Percentiles rank a stretch among this genome's conserved stretches.
These are phyloP conservation scores for Muscicapa striata DNA, from an alignment of 2,797 vertebrate species.

Conservation along the genomic window DNA sequence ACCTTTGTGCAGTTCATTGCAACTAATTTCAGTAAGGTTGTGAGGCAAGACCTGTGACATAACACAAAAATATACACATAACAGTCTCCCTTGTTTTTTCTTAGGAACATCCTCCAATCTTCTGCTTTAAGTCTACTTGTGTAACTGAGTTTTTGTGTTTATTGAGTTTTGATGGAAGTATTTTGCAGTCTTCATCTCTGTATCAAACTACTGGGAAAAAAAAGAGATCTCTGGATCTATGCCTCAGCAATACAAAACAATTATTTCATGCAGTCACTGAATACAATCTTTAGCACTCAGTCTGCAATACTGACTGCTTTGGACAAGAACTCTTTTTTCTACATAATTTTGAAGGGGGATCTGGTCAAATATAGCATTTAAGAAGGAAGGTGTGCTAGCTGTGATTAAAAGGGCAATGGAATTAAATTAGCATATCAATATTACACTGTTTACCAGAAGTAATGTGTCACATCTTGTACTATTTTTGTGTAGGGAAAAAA, in stretches of 20 bases:
- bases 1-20: neutral
- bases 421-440: neutral
- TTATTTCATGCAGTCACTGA: neutral
- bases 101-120: neutral
- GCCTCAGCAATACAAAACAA: neutral
- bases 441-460: neutral
- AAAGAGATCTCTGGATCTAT: neutral
- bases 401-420: neutral
- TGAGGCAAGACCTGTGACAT: neutral
- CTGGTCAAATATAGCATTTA: neutral
- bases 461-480: neutral
- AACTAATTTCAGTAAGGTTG: neutral
- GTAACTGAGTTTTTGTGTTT: neutral
- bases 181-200: neutral
- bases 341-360: neutral
- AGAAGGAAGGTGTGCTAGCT: neutral
- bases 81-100: neutral
- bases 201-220: neutral
- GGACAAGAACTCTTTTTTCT: neutral
- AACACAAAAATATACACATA: neutral
- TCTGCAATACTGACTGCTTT: neutral
- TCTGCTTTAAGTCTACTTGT: neutral
- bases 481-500: neutral
- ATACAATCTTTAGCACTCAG: neutral
- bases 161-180: neutral